Evolutionary conservation across 2,113 vertebrate species (phyloP), one percentile per base, ranked within the genome.

Genomic region (Pomatorhinus ruficollis): DNA sequence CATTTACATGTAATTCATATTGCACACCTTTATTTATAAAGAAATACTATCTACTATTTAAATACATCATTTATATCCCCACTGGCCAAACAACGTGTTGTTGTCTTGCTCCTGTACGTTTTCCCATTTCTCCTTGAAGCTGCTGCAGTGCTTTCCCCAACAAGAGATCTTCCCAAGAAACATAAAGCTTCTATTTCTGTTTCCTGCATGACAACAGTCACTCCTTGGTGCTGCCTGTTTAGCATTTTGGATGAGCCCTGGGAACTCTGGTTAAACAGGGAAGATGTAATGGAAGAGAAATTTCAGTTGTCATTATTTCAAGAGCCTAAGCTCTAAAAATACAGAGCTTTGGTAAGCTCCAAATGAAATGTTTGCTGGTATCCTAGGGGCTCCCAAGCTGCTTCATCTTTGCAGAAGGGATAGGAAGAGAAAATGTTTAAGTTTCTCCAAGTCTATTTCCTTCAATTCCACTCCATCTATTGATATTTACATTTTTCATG

Each of bases 201-300:
- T 69, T 65, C 45, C 74, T 85, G 78, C 7, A 5, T 39, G 69
- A 85, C 78, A 87, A 53, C 17, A 84, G 83, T 57, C 30, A 1
- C 72, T 76, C 65, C 74, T 68, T 44, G 35, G 31, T 68, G 68
- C 79, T 95, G 76, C 50, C 70, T 74, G 52, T 52, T 92, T 31
- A 92, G 71, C 61, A 72, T 71, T 78, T 47, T 40, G 83, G 61
- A 89, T 64, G 78, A 93, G 71, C 42, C 69, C 63, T 77, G 79
- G 79, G 89, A 89, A 63, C 57, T 82, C 74, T 72, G 54, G 65
- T 87, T 87, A 78, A 95, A 79, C 7, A 87, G 20, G 40, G 61
- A 87, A 84, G 83, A 89, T 59, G 71, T 59, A 77, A 88, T n/a
- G 42, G 72, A 69, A 93, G 40, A 96, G 69, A 89, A 95, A 96